These are phyloP conservation scores for Apodemus sylvaticus DNA, from an alignment of 2,113 vertebrate genomes.

Conservation along the genomic window DNA sequence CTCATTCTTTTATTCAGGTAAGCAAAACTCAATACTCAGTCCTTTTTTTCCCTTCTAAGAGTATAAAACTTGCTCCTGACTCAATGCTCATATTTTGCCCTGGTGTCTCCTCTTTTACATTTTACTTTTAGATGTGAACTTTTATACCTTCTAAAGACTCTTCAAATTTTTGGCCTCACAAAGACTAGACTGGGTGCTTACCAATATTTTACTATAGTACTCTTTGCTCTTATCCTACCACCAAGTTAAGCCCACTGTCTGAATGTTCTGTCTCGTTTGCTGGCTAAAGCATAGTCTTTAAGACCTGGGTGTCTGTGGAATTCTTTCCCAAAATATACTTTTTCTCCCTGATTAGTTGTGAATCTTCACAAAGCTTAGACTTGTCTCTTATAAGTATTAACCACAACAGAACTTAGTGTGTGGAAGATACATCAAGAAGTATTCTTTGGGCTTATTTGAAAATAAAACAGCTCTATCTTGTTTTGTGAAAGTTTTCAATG, in stretches of 20 bases:
- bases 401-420: neutral
- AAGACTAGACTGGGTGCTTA: neutral
- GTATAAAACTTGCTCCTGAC: neutral
- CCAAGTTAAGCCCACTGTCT: neutral
- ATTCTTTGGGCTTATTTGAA: conserved; percentile 2
- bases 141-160: neutral
- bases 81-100: neutral
- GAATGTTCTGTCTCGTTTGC: neutral
- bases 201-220: neutral
- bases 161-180: neutral
- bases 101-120: neutral
- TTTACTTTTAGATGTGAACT: neutral
- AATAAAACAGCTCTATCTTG: conserved; percentile 20
- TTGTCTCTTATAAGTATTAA: neutral
- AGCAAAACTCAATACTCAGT: neutral
- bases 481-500: neutral
- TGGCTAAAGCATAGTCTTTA: neutral
- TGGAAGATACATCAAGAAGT: neutral
- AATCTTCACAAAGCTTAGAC: neutral
- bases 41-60: neutral
- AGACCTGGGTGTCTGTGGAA: neutral
- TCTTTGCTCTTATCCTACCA: neutral
- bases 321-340: neutral
- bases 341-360: neutral
- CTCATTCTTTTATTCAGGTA: neutral